These are phyloP conservation scores for Agrenia bidenticulata DNA, from an alignment of 2,888 invertebrate genomes.

Conservation along the genomic window DNA sequence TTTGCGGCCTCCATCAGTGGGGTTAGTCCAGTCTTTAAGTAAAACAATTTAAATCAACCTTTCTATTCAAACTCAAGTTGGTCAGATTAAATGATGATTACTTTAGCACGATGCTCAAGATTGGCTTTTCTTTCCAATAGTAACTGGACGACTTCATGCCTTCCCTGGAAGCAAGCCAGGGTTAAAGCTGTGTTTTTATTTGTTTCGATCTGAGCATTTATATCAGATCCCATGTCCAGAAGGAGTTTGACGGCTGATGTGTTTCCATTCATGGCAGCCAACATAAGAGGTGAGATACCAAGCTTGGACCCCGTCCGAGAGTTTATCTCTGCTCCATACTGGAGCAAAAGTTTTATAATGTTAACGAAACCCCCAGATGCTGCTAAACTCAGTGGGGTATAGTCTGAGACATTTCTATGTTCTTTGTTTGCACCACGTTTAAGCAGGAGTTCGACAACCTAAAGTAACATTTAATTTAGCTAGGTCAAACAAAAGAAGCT, in stretches of 20 bases:
- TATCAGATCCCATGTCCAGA: slow-evolving; percentile 97
- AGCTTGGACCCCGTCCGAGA: slow-evolving; percentile 94
- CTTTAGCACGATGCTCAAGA: slow-evolving; percentile 97
- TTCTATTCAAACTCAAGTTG: not conserved
- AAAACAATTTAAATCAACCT: not conserved
- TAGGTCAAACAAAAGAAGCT: too few relatives aligned
- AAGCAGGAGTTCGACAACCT: slow-evolving; percentile 85
- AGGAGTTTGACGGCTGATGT: slow-evolving; percentile 85
- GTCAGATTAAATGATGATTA: slow-evolving; percentile 53
- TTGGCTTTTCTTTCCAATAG: slow-evolving; percentile 95
- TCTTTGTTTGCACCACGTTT: slow-evolving; percentile 92
- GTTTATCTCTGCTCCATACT: slow-evolving; percentile 97
- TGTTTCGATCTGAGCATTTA: slow-evolving; percentile 99
- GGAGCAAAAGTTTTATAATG: slow-evolving; percentile 89
- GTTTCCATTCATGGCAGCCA: slow-evolving; percentile 60
- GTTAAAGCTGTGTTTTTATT: slow-evolving; percentile 98
- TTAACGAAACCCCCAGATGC: slow-evolving; percentile 98
- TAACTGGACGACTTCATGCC: slow-evolving; percentile 96
- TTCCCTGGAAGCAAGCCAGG: slow-evolving; percentile 97
- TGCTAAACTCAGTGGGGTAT: slow-evolving; percentile 97
- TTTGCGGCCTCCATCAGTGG: slow-evolving; percentile 99
- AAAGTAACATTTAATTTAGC: slow-evolving; percentile 34
- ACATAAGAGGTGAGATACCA: slow-evolving; percentile 97
- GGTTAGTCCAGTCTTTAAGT: slow-evolving; percentile 83
- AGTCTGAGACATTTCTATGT: slow-evolving; percentile 98